Evolutionary conservation across 1,140 invertebrate genomes (phyloP).

Genomic region (Orussus abietinus): DNA sequence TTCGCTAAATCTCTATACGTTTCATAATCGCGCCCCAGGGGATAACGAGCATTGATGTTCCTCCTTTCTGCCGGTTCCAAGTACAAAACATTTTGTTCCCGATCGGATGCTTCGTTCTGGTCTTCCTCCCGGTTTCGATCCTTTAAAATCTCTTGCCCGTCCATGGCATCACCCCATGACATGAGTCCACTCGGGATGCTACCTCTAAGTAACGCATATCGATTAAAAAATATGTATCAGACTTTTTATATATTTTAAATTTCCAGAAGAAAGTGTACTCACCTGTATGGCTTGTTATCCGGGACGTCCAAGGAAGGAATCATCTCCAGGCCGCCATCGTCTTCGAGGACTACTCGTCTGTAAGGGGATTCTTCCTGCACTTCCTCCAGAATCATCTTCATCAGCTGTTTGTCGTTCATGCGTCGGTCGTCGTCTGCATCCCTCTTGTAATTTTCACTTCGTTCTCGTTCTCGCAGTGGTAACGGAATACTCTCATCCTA

Average conservation of each 20-base stretch:
- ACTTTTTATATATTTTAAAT: too few species aligned
- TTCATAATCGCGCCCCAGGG: constrained; percentile 30
- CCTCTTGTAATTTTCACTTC: constrained; percentile 25
- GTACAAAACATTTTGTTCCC: constrained; percentile 25
- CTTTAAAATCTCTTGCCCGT: constrained; percentile 6
- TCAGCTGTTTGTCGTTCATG: constrained; percentile 21
- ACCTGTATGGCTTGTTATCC: constrained; percentile 25
- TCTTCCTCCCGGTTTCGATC: constrained; percentile 15
- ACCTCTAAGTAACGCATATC: too few species aligned
- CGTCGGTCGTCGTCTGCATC: constrained; percentile 12
- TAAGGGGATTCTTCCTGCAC: constrained; percentile 21
- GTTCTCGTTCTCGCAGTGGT: constrained; percentile 41
- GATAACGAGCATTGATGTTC: constrained; percentile 40
- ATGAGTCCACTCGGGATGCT: too few species aligned
- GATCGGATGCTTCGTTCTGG: constrained; percentile 22
- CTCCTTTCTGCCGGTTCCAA: constrained; percentile 28
- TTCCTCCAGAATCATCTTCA: constrained; percentile 26
- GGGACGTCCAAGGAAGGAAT: too few species aligned
- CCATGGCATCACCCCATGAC: constrained; percentile 14
- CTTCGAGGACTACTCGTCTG: constrained; percentile 15
- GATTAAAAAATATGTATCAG: too few species aligned
- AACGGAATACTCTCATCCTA: constrained; percentile 25
- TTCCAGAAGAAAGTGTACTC: constrained; percentile 10
- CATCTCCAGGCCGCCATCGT: constrained; percentile 25
- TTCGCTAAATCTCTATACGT: constrained; percentile 33